Conservation (phyloP, 2,797 vertebrate species). For the Leptatherina wallacei region DNA sequence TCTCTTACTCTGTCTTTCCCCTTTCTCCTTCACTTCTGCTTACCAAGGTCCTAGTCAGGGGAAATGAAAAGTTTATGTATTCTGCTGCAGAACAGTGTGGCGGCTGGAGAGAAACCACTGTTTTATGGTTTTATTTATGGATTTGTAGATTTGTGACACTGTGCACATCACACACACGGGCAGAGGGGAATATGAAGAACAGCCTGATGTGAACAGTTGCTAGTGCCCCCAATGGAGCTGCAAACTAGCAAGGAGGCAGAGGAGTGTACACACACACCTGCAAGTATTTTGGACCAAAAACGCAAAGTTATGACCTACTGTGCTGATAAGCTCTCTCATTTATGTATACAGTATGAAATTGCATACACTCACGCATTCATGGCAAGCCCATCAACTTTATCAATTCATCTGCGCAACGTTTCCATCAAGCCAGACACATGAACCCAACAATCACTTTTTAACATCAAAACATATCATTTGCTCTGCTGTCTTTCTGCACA, state of each 20-base stretch:
- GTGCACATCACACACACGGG: slow-evolving; percentile 56
- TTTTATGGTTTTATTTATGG: slow-evolving; percentile 77
- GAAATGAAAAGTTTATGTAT: slow-evolving; percentile 67
- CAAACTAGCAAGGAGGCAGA: slow-evolving; percentile 28
- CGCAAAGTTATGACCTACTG: slow-evolving; percentile 5
- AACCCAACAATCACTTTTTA: slow-evolving; percentile 14
- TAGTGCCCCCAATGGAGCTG: slow-evolving; percentile 43
- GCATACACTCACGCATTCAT: slow-evolving; percentile 12
- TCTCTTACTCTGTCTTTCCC: slow-evolving; percentile 21
- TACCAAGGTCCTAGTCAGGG: slow-evolving; percentile 51
- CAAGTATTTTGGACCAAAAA: slow-evolving; percentile 24
- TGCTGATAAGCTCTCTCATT: not conserved
- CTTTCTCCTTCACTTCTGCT: slow-evolving; percentile 28
- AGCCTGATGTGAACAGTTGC: slow-evolving; percentile 51
- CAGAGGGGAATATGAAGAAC: slow-evolving; percentile 53
- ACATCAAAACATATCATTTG: slow-evolving; percentile 38
- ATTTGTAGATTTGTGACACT: slow-evolving; percentile 63
- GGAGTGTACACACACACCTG: slow-evolving; percentile 3
- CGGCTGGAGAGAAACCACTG: slow-evolving; percentile 65
- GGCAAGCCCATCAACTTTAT: slow-evolving; percentile 10
- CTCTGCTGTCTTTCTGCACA: slow-evolving; percentile 22
- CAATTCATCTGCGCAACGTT: slow-evolving; percentile 5
- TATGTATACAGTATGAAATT: slow-evolving; percentile 4
- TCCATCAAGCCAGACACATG: slow-evolving; percentile 22
- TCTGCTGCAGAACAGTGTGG: slow-evolving; percentile 53